Evolutionary conservation across 2,888 invertebrate species (phyloP), one percentile per base, ranked within the genome.

Genomic region (Julus scandinavius): DNA sequence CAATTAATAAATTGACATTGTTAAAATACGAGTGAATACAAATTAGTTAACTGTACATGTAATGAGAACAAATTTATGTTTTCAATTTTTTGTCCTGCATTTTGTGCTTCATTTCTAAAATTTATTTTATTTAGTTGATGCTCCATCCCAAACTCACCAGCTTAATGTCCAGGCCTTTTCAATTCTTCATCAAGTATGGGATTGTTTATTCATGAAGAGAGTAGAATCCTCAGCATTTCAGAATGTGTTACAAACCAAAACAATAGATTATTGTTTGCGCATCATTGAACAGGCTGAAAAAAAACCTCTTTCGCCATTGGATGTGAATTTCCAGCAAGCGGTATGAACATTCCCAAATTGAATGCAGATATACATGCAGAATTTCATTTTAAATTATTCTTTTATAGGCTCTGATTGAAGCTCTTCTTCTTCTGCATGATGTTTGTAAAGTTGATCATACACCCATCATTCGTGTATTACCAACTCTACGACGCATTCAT

Each of bases 361-460:
- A 17, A 54, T 13, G 54, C 17, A 54, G 54, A 9, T 17, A 13
- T 13, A 13, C 49, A 45, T 45, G 7, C 7, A 45, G 45, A 45
- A 7, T 17, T 38, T 41, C 17, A 38, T 29, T 87, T 49, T 87
- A 63, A 40, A 87, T 87, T 87, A 17, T 17, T 50, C 3, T 87
- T 72, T 40, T 83, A n/a, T 40, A 88, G 88, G 84, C 83, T 88
- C 50, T 88, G 1, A 88, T 84, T 40, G 88, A 88, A 15, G 83
- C 84, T 1, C 45, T 87, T 40, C 38, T 9, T 7, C 38, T 87
- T 0, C 20, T 87, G 41, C 83, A 83, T 38, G 20, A 84, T 80
- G 87, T 86, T 50, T 86, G 87, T 86, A 49, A 45, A 45, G 49
- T 86, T n/a, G 58, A 86, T 40, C 7, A 29, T n/a, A 17, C n/a